Conservation (phyloP, 2,888 invertebrate species). For the Pollenia griseotomentosa region DNA sequence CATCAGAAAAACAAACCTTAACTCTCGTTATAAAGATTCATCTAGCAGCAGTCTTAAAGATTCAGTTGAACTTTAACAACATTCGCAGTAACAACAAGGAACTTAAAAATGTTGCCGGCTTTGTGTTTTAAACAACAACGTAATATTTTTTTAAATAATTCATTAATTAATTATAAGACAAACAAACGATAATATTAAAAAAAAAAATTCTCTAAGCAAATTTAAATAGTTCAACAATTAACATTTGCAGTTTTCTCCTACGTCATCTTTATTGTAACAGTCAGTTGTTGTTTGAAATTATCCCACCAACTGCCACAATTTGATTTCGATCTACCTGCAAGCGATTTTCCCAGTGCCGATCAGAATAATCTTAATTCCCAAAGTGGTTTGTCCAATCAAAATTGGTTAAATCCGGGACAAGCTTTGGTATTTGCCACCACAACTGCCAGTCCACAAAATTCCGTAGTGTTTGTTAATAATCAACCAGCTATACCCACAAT, state of each 20-base stretch:
- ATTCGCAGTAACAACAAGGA: constrained; percentile 22
- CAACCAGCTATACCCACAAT: constrained; percentile 75
- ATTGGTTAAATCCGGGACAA: constrained; percentile 56
- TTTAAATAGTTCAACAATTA: constrained; percentile 19
- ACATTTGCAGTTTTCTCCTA: constrained; percentile 23
- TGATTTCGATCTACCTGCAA: not conserved
- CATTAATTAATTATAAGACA: not conserved
- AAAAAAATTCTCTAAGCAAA: not conserved
- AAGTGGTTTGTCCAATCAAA: constrained; percentile 3
- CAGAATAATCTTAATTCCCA: constrained; percentile 8
- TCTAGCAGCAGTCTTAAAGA: not conserved
- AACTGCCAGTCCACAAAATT: constrained; percentile 6
- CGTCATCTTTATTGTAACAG: not conserved
- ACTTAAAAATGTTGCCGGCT: constrained; percentile 14
- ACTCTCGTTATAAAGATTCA: not conserved
- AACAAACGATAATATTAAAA: not conserved
- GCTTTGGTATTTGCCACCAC: constrained; percentile 55
- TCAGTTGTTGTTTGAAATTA: not conserved
- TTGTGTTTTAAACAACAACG: constrained; percentile 25
- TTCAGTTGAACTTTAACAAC: constrained; percentile 43
- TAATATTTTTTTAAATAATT: constrained; percentile 34
- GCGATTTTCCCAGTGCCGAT: not conserved
- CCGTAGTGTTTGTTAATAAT: constrained; percentile 79
- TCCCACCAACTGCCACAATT: constrained; percentile 8
- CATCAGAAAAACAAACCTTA: not conserved